These are phyloP conservation scores for Glaucomys volans DNA, from an alignment of 2,113 vertebrate species.

Conservation along the genomic window DNA sequence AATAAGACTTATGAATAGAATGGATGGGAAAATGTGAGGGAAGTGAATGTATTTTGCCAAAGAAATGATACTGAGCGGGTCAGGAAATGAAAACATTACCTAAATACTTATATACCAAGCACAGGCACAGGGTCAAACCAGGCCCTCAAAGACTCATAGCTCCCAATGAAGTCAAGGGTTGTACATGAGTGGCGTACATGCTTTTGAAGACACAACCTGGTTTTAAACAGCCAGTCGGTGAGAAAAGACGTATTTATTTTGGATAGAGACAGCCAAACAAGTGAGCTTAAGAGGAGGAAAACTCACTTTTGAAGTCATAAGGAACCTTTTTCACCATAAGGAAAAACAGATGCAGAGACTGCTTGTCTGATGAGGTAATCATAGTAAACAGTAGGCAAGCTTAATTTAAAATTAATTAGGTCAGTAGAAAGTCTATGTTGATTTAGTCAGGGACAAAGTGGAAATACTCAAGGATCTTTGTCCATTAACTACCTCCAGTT, in stretches of 20 bases:
- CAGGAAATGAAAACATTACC: conserved; percentile 80
- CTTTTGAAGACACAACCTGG: conserved; percentile 65
- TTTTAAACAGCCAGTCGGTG: conserved; percentile 70
- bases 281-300: conserved; percentile 68
- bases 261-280: conserved; percentile 71
- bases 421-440: conserved; percentile 64
- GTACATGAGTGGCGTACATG: background rate
- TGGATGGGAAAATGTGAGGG: conserved; percentile 73
- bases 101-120: conserved; percentile 72
- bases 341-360: conserved; percentile 71
- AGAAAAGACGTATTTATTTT: conserved; percentile 78
- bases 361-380: conserved; percentile 73
- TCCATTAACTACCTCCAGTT: background rate
- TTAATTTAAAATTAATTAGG: conserved; percentile 77
- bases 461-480: conserved; percentile 7
- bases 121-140: conserved; percentile 61
- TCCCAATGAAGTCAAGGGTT: conserved; percentile 65
- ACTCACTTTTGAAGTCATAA: conserved; percentile 72
- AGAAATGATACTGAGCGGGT: conserved; percentile 69
- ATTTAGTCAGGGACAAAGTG: conserved; percentile 52
- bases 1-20: conserved; percentile 45
- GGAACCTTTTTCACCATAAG: conserved; percentile 69
- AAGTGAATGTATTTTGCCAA: conserved; percentile 69
- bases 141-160: conserved; percentile 57
- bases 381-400: conserved; percentile 67